Base-by-base conservation (phyloP, 1,140 invertebrate species). In the Drosophila littoralis region DNA sequence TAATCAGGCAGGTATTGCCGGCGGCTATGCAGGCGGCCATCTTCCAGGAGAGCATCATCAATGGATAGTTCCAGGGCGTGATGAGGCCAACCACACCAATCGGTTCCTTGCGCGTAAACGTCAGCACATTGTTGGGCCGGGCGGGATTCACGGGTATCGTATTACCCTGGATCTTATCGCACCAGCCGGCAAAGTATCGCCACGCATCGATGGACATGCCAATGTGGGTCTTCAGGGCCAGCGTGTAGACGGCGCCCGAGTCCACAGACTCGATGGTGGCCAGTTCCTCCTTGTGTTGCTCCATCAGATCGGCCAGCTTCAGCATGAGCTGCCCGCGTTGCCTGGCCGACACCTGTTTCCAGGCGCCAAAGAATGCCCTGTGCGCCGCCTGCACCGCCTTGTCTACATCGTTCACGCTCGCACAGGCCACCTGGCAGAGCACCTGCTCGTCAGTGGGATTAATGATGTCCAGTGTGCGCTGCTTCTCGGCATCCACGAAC, bases 41-140 rank as follows among this genome's bases (percentile, higher is more conserved):
- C 91, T 99, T 99, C 98, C 98, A 99, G 0, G 98, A 97, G n/a
- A 98, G 93, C 98, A 99, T 99, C 94, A 99, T 96, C 7, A 99
- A 91, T 0, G 98, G 98, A 91, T 99, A 99, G 91, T 99, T 99
- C 98, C 98, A 99, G 0, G 98, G 98, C 5, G 98, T 99, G 17
- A 99, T 96, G 43, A 99, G 94, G 0, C 96, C 98, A 92, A 97
- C 98, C 9, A 99, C 98, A 0, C 96, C 96, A 66, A 99, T 96
- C 0, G 98, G 97, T 92, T 99, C 98, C 77, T 96, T 96, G 84
- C 95, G 96, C 0, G 98, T 99, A 59, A 97, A 95, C 0, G 97
- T 96, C 0, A 99, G 93, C 1, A 91, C 88, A 70, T 95, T 95
- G 90, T 98, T 99, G 1, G 98, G 98, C 61, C 98, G 93, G 0